Evolutionary conservation across 2,797 vertebrate genomes (phyloP).

Genomic region (Etheostoma perlongum): DNA sequence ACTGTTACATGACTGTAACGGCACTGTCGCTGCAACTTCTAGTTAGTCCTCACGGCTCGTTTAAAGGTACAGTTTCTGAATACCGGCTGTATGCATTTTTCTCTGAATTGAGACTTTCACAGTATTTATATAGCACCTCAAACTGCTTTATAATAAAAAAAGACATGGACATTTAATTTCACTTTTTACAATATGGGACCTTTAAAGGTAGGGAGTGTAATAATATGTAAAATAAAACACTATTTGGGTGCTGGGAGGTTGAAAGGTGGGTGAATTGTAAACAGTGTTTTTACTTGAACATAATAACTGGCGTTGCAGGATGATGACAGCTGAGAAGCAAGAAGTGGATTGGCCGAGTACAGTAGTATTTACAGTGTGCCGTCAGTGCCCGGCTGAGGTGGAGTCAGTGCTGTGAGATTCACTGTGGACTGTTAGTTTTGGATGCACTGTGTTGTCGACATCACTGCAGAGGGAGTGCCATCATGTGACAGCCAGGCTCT

Average conservation of each 20-base stretch:
- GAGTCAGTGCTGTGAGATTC: constrained; percentile 26
- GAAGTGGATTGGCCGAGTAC: not conserved
- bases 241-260: not conserved
- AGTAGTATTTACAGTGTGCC: constrained; percentile 1
- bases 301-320: not conserved
- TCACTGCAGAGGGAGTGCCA: constrained; percentile 30
- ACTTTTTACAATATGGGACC: too few species aligned
- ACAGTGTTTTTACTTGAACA: not conserved
- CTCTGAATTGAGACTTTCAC: too few species aligned
- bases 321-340: not conserved
- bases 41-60: too few species aligned
- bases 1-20: too few species aligned
- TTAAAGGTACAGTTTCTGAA: too few species aligned
- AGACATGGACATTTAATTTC: too few species aligned
- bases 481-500: not conserved
- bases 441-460: constrained; percentile 21
- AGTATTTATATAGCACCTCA: too few species aligned
- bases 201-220: not conserved
- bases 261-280: not conserved
- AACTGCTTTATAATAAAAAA: too few species aligned
- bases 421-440: constrained; percentile 45
- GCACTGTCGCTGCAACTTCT: too few species aligned
- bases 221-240: not conserved
- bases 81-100: too few species aligned
- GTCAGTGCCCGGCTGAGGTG: not conserved